Conservation (phyloP, 2,113 vertebrate genomes). For the Phylloscopus whistleri region DNA sequence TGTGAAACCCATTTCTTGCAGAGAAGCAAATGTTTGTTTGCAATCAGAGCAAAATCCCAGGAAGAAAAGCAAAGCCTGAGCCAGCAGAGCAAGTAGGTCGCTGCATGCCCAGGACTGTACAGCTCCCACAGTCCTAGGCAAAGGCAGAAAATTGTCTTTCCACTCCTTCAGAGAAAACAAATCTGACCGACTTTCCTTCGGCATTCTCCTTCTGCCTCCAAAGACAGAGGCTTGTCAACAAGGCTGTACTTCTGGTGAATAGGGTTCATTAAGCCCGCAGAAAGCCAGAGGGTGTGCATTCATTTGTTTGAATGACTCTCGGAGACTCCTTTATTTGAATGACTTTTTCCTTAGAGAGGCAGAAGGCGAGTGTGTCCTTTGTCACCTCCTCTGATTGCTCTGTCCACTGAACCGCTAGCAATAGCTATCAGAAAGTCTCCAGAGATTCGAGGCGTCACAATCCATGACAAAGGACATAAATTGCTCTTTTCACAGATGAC, state of each 20-base stretch:
- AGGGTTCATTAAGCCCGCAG: constrained; percentile 48
- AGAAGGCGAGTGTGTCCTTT: constrained; percentile 63
- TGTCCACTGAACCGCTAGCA: constrained; percentile 50
- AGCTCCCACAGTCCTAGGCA: neutral
- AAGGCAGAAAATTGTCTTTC: neutral
- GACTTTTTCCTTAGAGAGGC: constrained; percentile 54
- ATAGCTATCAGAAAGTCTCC: constrained; percentile 50
- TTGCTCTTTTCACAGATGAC: constrained; percentile 67
- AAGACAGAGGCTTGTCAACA: constrained; percentile 17
- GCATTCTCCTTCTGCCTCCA: neutral
- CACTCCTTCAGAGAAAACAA: neutral
- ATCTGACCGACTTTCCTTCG: neutral
- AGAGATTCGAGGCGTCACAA: constrained; percentile 43
- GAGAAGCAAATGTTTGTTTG: constrained; percentile 9
- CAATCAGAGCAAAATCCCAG: neutral
- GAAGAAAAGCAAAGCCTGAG: neutral
- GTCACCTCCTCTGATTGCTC: constrained; percentile 64
- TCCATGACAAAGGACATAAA: constrained; percentile 57
- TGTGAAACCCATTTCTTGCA: neutral
- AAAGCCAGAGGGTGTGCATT: constrained; percentile 64
- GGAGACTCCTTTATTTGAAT: constrained; percentile 56
- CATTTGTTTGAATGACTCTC: constrained; percentile 64
- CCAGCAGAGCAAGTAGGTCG: neutral
- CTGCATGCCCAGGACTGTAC: neutral
- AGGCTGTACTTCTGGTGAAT: constrained; percentile 23